A percentile compares a stretch with the other conserved stretches of the same genome.
Conservation (phyloP, 2,113 vertebrate genomes). For the Gavia stellata region DNA sequence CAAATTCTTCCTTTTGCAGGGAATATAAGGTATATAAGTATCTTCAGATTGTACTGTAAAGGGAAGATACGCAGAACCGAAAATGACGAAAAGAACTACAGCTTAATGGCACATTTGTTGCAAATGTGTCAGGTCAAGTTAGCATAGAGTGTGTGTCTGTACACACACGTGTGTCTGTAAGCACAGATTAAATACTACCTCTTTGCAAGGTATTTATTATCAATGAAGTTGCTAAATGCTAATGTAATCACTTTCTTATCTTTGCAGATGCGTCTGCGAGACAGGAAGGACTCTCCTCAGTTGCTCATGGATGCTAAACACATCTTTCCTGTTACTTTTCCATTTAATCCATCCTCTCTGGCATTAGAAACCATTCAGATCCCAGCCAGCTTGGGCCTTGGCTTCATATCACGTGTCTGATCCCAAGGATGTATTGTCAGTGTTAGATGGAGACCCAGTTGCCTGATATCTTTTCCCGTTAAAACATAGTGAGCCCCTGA, state of each 20-base stretch:
- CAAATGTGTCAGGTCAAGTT: not conserved
- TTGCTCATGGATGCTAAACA: constrained; percentile 98
- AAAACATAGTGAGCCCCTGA: constrained; percentile 43
- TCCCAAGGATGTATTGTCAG: not conserved
- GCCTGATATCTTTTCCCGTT: constrained; percentile 22
- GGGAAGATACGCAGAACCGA: not conserved
- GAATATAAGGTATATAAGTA: not conserved
- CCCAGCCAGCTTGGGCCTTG: constrained; percentile 89
- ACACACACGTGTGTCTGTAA: not conserved
- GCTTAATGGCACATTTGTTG: not conserved
- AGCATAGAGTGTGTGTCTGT: not conserved
- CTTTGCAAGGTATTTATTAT: not conserved
- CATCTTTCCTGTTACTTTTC: constrained; percentile 97
- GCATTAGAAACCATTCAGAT: constrained; percentile 98
- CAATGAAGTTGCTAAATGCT: not conserved
- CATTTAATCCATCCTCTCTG: constrained; percentile 92
- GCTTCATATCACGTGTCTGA: constrained; percentile 92
- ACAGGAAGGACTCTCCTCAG: constrained; percentile 92
- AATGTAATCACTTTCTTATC: not conserved
- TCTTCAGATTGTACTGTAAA: not conserved
- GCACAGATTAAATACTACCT: not conserved
- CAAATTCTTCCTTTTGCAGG: not conserved
- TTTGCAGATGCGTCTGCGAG: constrained; percentile 88
- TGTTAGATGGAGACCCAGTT: not conserved
- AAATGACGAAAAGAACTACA: not conserved